Evolutionary conservation across 2,113 vertebrate genomes (phyloP).

Genomic region (Cromileptes altivelis): DNA sequence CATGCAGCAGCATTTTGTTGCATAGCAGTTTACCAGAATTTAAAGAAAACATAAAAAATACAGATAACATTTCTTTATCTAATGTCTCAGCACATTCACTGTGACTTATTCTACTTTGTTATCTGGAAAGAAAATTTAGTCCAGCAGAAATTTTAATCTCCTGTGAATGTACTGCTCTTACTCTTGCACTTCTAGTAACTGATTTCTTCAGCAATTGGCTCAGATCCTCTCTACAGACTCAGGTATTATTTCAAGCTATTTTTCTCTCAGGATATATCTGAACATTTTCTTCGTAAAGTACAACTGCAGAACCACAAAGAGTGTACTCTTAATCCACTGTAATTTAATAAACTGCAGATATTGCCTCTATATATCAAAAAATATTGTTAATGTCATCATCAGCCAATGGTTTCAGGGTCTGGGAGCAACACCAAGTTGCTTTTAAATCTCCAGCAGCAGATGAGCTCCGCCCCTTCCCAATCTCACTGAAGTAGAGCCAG

Average conservation of each 20-base stretch:
- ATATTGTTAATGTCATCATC: conserved; percentile 52
- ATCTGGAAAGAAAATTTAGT: neutral
- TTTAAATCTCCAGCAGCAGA: conserved; percentile 55
- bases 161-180: neutral
- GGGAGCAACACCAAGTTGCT: conserved; percentile 38
- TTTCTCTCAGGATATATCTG: conserved; percentile 17
- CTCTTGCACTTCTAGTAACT: neutral
- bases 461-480: conserved; percentile 71
- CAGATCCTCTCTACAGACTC: neutral
- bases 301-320: conserved; percentile 23
- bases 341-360: conserved; percentile 49
- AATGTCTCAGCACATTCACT: neutral
- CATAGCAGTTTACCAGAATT: neutral
- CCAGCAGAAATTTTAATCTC: neutral
- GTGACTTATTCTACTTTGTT: neutral
- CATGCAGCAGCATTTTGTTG: neutral
- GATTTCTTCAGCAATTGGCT: neutral
- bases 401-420: conserved; percentile 44
- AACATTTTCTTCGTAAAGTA: conserved; percentile 30
- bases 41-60: neutral
- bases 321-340: conserved; percentile 13
- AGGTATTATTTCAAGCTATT: conserved; percentile 31
- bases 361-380: conserved; percentile 64
- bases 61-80: neutral
- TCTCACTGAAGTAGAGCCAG: conserved; percentile 60